Base-by-base conservation (phyloP, 2,797 vertebrate species). In the Sarcoramphus papa region DNA sequence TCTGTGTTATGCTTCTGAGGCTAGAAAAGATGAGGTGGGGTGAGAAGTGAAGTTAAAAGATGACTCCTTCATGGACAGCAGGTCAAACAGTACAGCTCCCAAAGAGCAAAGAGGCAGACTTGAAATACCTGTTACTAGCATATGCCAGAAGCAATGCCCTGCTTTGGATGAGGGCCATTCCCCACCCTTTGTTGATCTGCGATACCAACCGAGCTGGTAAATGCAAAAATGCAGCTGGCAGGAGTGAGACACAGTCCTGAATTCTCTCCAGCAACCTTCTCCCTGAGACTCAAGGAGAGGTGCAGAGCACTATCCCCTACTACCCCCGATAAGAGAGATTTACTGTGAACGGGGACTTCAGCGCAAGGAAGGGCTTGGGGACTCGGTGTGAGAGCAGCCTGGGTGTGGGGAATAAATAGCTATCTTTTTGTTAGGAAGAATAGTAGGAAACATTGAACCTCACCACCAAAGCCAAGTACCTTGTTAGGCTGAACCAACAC, bases 111-210 rank as follows among this genome's bases (percentile, higher is more conserved):
- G 77, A 96, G 62, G 72, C 68, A 90, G 79, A 95, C 93, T 75
- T 88, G 95, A 97, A 97, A 96, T 95, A 96, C 92, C 84, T 95
- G 90, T 94, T 96, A 70, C 37, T 56, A 50, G 80, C 41, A 48
- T 64, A 92, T 77, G 91, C 93, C 94, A 72, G 89, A 54, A 93
- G 91, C 96, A 93, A 84, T 94, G 93, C 87, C 83, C 78, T 82
- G 79, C 82, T 92, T 91, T 95, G 94, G 90, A 41, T 82, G 78
- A 73, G 65, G 63, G 62, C 91, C 83, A 72, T 90, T 85, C 76
- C 76, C 85, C 88, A 83, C 94, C 81, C 85, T 80, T 48, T 37
- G 53, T 60, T 62, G 88, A 69, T 79, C 67, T 92, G 41, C 1
- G 31, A 73, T 95, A 88, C 86, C 53, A 74, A 14, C n/a, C 5